Evolutionary conservation across 2,888 invertebrate genomes (phyloP), one percentile per base, ranked within the genome.

Genomic region (Philopedon plagiatum): DNA sequence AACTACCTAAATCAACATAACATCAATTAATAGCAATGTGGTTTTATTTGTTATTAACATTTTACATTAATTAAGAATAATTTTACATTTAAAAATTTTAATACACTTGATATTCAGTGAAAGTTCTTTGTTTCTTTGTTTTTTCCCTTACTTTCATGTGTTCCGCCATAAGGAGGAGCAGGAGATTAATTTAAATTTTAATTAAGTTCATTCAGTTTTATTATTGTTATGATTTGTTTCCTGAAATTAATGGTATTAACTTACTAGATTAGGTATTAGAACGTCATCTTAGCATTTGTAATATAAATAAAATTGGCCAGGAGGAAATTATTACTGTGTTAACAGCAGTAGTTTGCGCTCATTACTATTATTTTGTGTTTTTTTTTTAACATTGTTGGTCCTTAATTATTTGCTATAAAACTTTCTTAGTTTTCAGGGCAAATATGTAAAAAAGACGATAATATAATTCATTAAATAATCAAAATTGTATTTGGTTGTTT

Each of bases 71-170:
- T 58, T 37, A 58, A 13, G 13, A 39, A 39, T 39, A 39, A 39
- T 39, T 39, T 39, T 39, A 39, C 13, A 39, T 26, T 26, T 26
- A 26, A 26, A 7, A 7, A 39, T 13, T 4, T 39, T 4, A 34
- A 11, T 34, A 9, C 18, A 3, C n/a, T 11, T 7, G 13, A 19
- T 21, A 44, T 26, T 41, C 41, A 46, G 44, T 26, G 44, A 34
- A 62, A 62, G 34, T 13, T 29, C 44, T 60, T 46, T 46, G 44
- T 44, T 29, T 62, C 29, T 4, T 46, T 62, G 39, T 39, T 39
- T 39, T 39, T 62, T 34, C 19, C 19, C 54, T 23, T 44, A 21
- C 60, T 60, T 60, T 62, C 41, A 29, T 44, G 13, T 15, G 13
- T 46, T 62, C 9, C 13, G 15, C 13, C 15, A 39, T 19, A 62